phyloP scores from a whole-genome alignment of 2,113 vertebrate genomes.

The Pygoscelis adeliae region DNA sequence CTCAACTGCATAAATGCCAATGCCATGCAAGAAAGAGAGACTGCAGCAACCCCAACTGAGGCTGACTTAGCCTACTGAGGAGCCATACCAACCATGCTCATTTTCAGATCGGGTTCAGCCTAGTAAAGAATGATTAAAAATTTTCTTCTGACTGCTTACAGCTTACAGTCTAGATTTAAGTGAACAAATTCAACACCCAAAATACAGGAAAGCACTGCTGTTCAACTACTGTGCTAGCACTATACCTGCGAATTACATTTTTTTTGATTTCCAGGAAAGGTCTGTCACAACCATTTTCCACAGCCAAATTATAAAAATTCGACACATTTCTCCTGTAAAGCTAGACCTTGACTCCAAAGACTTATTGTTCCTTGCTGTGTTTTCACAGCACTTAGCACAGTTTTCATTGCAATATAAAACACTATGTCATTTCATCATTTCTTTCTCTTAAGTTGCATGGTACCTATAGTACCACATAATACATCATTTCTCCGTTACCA shows the following conservation, averaged over 20 bases:
- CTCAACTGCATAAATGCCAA: neutral
- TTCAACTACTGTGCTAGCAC: neutral
- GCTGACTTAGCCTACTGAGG: neutral
- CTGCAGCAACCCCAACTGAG: neutral
- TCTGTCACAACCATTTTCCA: neutral
- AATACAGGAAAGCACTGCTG: neutral
- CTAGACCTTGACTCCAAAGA: neutral
- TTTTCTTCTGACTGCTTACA: neutral
- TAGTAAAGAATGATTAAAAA: neutral
- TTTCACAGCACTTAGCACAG: neutral
- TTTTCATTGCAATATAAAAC: neutral
- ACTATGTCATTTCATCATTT: neutral
- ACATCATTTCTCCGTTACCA: neutral
- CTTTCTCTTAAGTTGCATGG: neutral
- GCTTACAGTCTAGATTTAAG: neutral
- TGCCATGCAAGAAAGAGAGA: neutral
- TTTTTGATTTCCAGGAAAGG: neutral
- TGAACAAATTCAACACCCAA: neutral
- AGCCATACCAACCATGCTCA: neutral
- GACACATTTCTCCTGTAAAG: neutral
- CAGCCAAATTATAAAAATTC: neutral
- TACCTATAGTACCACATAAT: neutral
- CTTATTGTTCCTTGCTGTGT: neutral
- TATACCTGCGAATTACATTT: neutral
- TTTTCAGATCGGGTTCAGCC: neutral